Base-by-base conservation (phyloP, 1,140 invertebrate genomes). In the Aphidius ervi region DNA sequence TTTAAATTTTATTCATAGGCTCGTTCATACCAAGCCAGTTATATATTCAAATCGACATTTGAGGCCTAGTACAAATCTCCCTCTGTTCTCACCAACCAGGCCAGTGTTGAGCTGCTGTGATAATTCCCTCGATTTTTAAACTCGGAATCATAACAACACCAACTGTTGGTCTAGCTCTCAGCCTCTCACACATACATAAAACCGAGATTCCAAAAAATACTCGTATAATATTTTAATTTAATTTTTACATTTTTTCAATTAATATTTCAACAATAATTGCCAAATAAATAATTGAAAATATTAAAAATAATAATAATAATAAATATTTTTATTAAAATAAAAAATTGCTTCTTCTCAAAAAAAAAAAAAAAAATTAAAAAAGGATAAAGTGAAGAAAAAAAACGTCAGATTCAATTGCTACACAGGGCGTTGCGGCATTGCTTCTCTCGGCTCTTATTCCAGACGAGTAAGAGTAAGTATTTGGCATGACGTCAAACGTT, bases 401-500 rank as follows among this genome's bases (percentile, higher is more conserved):
- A 43, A 43, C 7, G 7, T 52, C n/a, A 52, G 40, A 52, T 4
- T 52, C 50, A 52, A 52, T 52, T 31, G 50, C n/a, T 23, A 52
- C 50, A 52, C 54, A 56, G 54, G 6, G 16, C 50, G 31, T 52
- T 67, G 65, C 65, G 62, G 63, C 37, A 58, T 57, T 4, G 23
- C 23, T 60, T 46, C 43, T 59, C 47, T 59, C 59, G 66, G 65
- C 64, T 67, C 70, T 70, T 70, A 74, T 74, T 74, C 73, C 63
- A 68, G 65, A 68, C 69, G 63, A 70, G 70, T 70, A 67, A 70
- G 63, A 58, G 67, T 71, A 75, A 72, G 74, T 74, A 77, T 75
- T 78, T 78, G 77, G 77, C 77, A 77, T 79, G 70, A 73, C 73
- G 74, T 79, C 77, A 79, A 79, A 77, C 67, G 68, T 9, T 71